Conservation (phyloP, 2,113 vertebrate genomes). For the Erythrolamprus reginae region DNA sequence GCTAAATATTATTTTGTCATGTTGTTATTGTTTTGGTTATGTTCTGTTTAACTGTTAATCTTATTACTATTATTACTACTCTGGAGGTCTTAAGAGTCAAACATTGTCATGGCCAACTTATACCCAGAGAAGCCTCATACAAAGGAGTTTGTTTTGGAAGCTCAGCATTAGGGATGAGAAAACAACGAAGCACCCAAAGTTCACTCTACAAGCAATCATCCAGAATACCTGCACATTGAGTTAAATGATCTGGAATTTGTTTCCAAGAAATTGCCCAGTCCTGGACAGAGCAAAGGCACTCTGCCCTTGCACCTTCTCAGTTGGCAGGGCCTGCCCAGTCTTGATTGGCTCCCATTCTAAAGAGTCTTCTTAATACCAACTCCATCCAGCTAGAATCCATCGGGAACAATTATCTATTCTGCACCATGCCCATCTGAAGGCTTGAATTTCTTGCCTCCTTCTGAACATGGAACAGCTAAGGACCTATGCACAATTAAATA, state of each 20-base stretch:
- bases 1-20: neutral
- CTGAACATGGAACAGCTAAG: neutral
- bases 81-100: neutral
- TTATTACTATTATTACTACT: neutral
- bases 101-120: neutral
- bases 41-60: neutral
- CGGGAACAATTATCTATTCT: neutral
- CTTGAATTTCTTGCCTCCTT: neutral
- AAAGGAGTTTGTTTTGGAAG: neutral
- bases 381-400: neutral
- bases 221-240: neutral
- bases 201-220: neutral
- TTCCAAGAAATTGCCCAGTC: neutral
- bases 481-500: neutral
- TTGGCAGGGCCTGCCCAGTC: neutral
- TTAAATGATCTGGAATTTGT: neutral
- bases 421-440: neutral
- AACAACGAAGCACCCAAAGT: neutral
- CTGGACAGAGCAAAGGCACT: neutral
- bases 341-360: neutral
- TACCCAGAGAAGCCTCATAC: neutral
- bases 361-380: neutral
- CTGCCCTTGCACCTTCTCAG: neutral
- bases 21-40: neutral
- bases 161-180: neutral